Conservation (phyloP, 2,113 vertebrate species). For the Candoia aspera region DNA sequence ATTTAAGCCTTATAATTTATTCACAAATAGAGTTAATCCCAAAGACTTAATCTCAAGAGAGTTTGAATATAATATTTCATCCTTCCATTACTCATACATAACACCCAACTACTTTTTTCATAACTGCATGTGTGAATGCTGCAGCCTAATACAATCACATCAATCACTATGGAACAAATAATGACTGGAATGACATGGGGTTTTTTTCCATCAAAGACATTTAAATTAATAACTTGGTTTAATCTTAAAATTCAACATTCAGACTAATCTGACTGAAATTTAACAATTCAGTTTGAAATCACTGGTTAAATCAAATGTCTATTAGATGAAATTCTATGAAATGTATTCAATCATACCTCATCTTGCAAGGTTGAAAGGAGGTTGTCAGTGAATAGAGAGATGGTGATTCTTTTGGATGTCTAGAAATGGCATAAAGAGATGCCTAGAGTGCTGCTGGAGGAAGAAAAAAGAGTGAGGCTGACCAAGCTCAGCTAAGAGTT, state of each 20-base stretch:
- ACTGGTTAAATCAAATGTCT: background rate
- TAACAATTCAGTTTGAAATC: background rate
- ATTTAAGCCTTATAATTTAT: background rate
- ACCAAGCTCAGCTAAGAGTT: too few relatives aligned
- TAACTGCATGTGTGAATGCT: background rate
- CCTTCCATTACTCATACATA: background rate
- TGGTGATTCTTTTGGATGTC: too few relatives aligned
- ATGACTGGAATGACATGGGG: background rate
- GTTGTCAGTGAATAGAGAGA: background rate
- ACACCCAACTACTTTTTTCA: background rate
- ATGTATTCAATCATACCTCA: background rate
- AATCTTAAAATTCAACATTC: background rate
- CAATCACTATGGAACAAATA: background rate
- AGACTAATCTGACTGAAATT: background rate
- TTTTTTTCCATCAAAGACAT: background rate
- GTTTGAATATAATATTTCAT: background rate
- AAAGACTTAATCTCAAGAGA: background rate
- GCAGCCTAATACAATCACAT: background rate
- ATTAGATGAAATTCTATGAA: background rate
- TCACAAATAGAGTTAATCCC: background rate
- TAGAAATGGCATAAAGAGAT: too few relatives aligned
- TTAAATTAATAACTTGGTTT: background rate
- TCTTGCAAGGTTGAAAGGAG: background rate
- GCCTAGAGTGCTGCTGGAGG: too few relatives aligned
- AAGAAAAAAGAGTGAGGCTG: too few relatives aligned